Evolutionary conservation across 2,888 invertebrate genomes (phyloP).

Genomic region (Gryllus longicercus): DNA sequence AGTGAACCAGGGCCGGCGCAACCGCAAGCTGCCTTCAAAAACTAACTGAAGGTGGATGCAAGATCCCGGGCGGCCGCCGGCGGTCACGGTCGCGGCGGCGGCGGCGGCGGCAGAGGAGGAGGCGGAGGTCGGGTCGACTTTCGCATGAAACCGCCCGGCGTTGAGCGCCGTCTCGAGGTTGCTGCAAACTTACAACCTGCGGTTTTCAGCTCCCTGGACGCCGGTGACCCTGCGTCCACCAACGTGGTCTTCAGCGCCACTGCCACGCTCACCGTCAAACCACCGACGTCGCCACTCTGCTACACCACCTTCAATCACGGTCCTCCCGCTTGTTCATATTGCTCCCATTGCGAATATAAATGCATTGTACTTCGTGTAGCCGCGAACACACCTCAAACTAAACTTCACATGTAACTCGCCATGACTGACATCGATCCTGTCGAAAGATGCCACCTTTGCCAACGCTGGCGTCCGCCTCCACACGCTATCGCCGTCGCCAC

Average conservation of each 20-base stretch:
- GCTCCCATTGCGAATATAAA: no score
- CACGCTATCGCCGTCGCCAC: background rate
- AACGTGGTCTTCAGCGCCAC: background rate
- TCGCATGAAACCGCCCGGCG: background rate
- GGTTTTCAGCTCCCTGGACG: background rate
- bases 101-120: background rate
- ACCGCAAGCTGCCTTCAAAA: background rate
- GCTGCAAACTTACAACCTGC: conserved; percentile 2
- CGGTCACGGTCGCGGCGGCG: background rate
- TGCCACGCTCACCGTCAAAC: background rate
- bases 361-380: no score
- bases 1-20: background rate
- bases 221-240: background rate
- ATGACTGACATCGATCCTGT: no score
- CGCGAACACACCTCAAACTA: no score
- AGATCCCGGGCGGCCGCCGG: background rate
- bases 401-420: no score
- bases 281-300: no score
- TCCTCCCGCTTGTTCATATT: no score
- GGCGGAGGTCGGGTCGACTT: background rate
- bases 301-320: no score
- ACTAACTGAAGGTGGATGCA: background rate
- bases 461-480: no score
- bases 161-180: background rate
- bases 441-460: no score